Evolutionary conservation across 2,888 invertebrate genomes (phyloP).

Genomic region (Microdon myrmicae): DNA sequence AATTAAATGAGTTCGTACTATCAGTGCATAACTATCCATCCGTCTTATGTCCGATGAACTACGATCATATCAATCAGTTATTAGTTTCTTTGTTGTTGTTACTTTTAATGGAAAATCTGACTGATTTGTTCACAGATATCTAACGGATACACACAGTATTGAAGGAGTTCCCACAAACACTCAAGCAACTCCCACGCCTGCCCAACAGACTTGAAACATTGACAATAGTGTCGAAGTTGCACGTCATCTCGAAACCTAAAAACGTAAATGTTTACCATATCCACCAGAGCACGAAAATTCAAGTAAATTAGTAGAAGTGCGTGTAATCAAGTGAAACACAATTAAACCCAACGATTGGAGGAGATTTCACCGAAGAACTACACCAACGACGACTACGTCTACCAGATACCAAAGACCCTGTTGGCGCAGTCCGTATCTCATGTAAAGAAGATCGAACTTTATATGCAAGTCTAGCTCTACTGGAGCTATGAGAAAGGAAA

Average conservation of each 20-base stretch:
- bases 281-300: slow-evolving; percentile 33
- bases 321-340: slow-evolving; percentile 43
- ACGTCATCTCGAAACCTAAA: slow-evolving; percentile 29
- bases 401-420: too few species aligned
- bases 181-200: background rate
- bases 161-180: background rate
- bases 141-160: background rate
- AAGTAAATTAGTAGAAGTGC: slow-evolving; percentile 36
- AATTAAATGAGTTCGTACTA: too few species aligned
- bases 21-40: too few species aligned
- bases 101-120: too few species aligned
- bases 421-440: too few species aligned
- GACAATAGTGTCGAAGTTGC: slow-evolving; percentile 34
- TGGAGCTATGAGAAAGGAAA: slow-evolving; percentile 2
- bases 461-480: too few species aligned
- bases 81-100: too few species aligned
- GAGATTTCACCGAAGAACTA: slow-evolving; percentile 37
- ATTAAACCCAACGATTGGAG: slow-evolving; percentile 42
- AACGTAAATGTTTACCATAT: background rate
- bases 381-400: slow-evolving; percentile 4
- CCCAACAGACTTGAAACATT: slow-evolving; percentile 20
- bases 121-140: too few species aligned
- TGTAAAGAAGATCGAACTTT: too few species aligned
- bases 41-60: too few species aligned
- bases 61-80: too few species aligned